Base-by-base conservation (phyloP, 2,113 vertebrate genomes). In the Solenodon paradoxus region DNA sequence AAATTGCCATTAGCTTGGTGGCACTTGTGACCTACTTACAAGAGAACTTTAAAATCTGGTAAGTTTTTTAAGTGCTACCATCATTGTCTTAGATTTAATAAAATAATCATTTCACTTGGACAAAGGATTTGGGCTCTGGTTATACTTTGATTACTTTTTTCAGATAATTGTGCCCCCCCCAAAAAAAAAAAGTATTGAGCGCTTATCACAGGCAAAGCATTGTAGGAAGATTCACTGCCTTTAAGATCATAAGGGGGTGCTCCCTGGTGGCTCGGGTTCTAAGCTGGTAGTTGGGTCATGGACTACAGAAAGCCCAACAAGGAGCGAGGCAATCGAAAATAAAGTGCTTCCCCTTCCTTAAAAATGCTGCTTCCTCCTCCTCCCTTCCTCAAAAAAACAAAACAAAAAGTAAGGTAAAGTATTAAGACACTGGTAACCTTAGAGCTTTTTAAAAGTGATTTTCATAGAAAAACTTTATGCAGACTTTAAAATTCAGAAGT, bases 401-500 rank as follows among this genome's bases (percentile, higher is more conserved):
- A n/a, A n/a, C n/a, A n/a, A n/a, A n/a, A n/a, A 55, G 19, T 91
- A 64, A 92, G 51, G 12, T 17, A 71, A 63, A 55, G 16, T 83
- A 42, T 69, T 78, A 79, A 28, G 32, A 38, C 22, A 51, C 47
- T 63, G 38, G 61, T 88, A 55, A 94, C 45, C 45, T 64, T 94
- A 84, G 22, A 72, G 5, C 0, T 88, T 87, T 78, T 66, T 20
- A n/a, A n/a, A 61, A 84, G 59, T 78, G 38, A 71, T 64, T 28
- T 51, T 87, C 53, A 66, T 79, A 66, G 72, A n/a, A 88, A 88
- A 55, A 40, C 5, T 82, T 87, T 68, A 35, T 51, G 30, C 13
- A 45, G 51, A 42, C 30, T 83, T 92, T 53, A 77, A 89, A 94
- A 68, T 59, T 75, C 7, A 66, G 57, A 80, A 93, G 72, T 92